A percentile compares a stretch with the other conserved stretches of the same genome.
Conservation (phyloP, 2,888 invertebrate species). For the Meghimatium bilineatum region DNA sequence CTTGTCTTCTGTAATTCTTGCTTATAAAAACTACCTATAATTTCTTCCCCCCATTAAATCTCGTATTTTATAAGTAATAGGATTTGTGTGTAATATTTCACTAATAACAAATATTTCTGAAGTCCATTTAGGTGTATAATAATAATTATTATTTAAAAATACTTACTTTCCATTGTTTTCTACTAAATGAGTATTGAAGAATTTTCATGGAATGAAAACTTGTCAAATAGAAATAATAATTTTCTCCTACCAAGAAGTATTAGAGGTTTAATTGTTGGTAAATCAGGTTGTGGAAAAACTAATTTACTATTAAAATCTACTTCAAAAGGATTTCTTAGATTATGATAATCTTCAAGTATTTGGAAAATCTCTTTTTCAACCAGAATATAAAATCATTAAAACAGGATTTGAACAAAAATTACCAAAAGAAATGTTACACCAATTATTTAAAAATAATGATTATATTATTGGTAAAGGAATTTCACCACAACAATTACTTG, state of each 20-base stretch:
- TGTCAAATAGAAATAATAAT: not conserved
- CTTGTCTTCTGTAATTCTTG: no score
- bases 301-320: no score
- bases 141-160: no score
- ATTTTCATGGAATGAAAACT: not conserved
- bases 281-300: constrained; percentile 47
- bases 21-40: no score
- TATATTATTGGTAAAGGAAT: not conserved
- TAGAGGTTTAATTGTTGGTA: not conserved
- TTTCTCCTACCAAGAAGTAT: not conserved
- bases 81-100: no score
- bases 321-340: constrained; percentile 6
- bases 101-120: no score
- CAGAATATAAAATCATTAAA: constrained; percentile 41
- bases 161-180: no score
- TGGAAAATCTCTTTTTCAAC: constrained; percentile 50
- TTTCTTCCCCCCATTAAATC: no score
- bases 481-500: not conserved
- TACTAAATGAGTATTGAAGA: not conserved
- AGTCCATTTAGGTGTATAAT: no score
- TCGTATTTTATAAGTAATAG: no score
- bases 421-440: constrained; percentile 31
- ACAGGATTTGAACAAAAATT: constrained; percentile 28
- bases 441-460: not conserved
- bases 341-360: constrained; percentile 45